Base-by-base conservation (phyloP, 1,140 invertebrate species). In the Orchesella cincta region DNA sequence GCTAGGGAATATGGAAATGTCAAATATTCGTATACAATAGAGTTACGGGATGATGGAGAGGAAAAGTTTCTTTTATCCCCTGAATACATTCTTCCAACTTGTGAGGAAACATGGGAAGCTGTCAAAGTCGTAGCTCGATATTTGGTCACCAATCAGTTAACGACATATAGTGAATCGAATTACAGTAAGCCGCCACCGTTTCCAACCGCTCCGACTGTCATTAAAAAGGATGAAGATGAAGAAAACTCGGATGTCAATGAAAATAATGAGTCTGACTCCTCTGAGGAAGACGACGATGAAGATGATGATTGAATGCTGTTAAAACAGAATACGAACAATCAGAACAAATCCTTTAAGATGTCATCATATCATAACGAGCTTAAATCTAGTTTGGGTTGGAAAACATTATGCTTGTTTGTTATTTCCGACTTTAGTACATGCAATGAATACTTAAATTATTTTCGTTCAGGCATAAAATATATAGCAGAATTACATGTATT, bases 11-110 rank as follows among this genome's bases (percentile, higher is more conserved):
- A 57, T 57, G 54, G 14, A 16, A 26, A 23, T 5, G 54, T 57
- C 3, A 71, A 36, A 71, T 71, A 71, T 71, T 34, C 67, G 16
- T 71, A 71, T 18, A 57, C 34, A 18, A 36, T 36, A 5, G 67
- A 71, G 34, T 31, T 71, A 29, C 16, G 67, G 67, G 67, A 71
- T 33, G 29, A 71, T 28, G 67, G 67, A 31, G 31, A 71, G 12
- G 12, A 90, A 81, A 93, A 93, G 39, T 97, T 95, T 83, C 84
- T 91, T 74, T 88, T 93, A 14, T 91, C 93, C 0, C 86, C 89
- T 0, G 83, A 86, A 8, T 89, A 90, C 80, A 92, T 96, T 74
- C 84, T 90, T 39, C 89, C 91, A 26, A 90, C 92, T 75, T 92
- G 90, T 1, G 84, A 86, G 78, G 94, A 96, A 85, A 94, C 93